A percentile compares a stretch with the other conserved stretches of the same genome.
Evolutionary conservation across 2,797 vertebrate species (phyloP).

Genomic region (Eulemur coronatus): DNA sequence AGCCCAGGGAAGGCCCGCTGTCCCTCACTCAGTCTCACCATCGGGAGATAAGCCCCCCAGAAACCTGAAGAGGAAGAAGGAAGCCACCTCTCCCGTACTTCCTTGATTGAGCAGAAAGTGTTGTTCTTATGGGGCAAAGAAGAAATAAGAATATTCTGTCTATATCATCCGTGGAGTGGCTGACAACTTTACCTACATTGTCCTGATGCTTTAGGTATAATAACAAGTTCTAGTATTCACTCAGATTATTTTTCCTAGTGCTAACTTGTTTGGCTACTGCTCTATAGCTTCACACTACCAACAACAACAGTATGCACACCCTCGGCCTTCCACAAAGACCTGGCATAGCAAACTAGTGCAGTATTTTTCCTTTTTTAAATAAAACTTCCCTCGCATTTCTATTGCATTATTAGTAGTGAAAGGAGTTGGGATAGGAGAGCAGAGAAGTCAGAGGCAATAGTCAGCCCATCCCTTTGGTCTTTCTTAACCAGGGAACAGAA

Average conservation of each 20-base stretch:
- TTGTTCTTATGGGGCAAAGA: background rate
- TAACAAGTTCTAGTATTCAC: background rate
- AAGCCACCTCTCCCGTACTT: background rate
- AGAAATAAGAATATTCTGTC: background rate
- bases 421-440: background rate
- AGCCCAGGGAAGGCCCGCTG: accelerated
- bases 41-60: background rate
- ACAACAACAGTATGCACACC: accelerated
- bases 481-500: accelerated
- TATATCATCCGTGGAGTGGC: accelerated
- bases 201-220: background rate
- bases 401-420: background rate
- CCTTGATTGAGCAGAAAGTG: background rate
- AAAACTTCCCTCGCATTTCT: background rate
- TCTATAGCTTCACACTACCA: too few species aligned
- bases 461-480: background rate
- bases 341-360: accelerated
- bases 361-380: background rate
- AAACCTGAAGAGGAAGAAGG: background rate
- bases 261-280: too few species aligned
- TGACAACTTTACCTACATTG: background rate
- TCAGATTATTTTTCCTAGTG: background rate
- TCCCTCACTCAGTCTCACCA: too few species aligned
- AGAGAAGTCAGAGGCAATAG: background rate
- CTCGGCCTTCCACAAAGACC: background rate